Base-by-base conservation (phyloP, 1,140 invertebrate species). In the Tetramorium simillimum region DNA sequence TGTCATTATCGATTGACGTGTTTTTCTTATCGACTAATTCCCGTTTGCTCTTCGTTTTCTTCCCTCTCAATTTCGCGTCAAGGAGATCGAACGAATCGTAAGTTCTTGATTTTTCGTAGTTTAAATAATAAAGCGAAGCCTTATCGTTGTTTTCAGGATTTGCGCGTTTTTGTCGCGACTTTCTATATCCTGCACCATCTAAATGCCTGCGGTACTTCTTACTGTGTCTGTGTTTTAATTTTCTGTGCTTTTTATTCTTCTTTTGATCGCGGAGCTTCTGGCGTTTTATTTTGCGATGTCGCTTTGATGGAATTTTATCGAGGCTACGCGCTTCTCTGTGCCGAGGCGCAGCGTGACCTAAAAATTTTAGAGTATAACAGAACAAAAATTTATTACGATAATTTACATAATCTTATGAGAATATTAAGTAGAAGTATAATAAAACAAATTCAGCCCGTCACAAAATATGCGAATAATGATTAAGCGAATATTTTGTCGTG, bases 41-140 rank as follows among this genome's bases (percentile, higher is more conserved):
- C 18, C 51, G 37, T 46, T 60, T 46, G 37, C 37, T 62, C 60
- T 85, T 67, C 43, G 21, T 43, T 7, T 2, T 69, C 12, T 53
- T 53, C 9, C 16, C 76, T 21, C 33, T 53, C 58, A 53, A 49
- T 37, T 51, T 75, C 14, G 56, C 58, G 46, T 85, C 65, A 5
- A 43, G 14, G 0, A 84, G 33, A 0, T 85, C 84, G 67, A 87
- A 46, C 1, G 89, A 85, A 7, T 49, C 78, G 37, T 88, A 89
- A 76, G 91, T 92, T 46, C 46, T 58, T 3, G 90, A 91, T n/a
- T 84, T 53, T 46, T 91, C 91, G 80, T 91, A 92, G 14, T 51
- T 86, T 12, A 75, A 86, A 53, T 91, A 86, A 46, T 91, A 69
- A 63, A 73, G 28, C 2, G 63, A 73, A 58, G 77, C 21, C 69